Evolutionary conservation across 2,888 invertebrate species (phyloP).

Genomic region (Thalpophila matura): DNA sequence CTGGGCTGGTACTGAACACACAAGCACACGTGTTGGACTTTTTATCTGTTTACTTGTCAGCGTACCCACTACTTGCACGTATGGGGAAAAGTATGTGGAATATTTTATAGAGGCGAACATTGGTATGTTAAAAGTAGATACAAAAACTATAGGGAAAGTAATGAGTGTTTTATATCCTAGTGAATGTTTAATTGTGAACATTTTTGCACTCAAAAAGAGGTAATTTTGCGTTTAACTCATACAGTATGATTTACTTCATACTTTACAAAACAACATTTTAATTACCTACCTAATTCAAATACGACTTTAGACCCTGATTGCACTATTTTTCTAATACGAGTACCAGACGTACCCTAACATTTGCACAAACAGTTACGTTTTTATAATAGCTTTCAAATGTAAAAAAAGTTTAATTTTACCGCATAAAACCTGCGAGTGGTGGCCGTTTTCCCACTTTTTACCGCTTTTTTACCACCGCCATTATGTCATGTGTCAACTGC

Average conservation of each 20-base stretch:
- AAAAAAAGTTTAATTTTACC: slow-evolving; percentile 46
- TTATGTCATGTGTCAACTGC: slow-evolving; percentile 78
- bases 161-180: slow-evolving; percentile 15
- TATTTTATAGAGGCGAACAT: slow-evolving; percentile 41
- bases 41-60: slow-evolving; percentile 65
- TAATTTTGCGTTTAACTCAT: slow-evolving; percentile 1
- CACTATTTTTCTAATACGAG: background rate
- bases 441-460: slow-evolving; percentile 50
- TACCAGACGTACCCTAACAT: background rate
- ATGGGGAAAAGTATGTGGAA: slow-evolving; percentile 39
- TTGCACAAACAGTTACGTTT: slow-evolving; percentile 21
- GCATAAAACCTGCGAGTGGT: slow-evolving; percentile 58
- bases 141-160: slow-evolving; percentile 9
- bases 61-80: slow-evolving; percentile 35
- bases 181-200: slow-evolving; percentile 9
- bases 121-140: slow-evolving; percentile 36
- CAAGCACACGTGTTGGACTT: slow-evolving; percentile 68
- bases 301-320: slow-evolving; percentile 1
- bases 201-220: slow-evolving; percentile 6
- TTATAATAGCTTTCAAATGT: slow-evolving; percentile 38
- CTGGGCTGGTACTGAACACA: slow-evolving; percentile 63
- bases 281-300: slow-evolving; percentile 14
- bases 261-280: background rate
- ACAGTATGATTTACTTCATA: slow-evolving; percentile 13
- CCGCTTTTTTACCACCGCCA: slow-evolving; percentile 64